These are phyloP conservation scores for Zaprionus africanus DNA, from an alignment of 1,140 invertebrate species.

Conservation along the genomic window DNA sequence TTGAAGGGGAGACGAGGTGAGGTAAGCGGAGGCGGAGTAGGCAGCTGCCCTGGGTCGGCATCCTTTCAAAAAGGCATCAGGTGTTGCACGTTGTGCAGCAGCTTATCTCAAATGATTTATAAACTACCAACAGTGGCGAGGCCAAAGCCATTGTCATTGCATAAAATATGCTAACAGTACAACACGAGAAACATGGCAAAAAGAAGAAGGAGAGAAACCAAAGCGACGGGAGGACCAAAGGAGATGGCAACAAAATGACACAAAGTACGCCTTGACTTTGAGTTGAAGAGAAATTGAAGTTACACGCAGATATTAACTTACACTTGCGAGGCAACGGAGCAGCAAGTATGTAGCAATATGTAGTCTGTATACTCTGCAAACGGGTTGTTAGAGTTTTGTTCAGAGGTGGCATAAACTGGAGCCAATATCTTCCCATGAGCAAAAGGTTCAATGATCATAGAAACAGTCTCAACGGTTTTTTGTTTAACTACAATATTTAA, in stretches of 20 bases:
- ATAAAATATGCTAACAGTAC: conserved; percentile 83
- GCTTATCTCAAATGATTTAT: conserved; percentile 84
- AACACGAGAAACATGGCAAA: conserved; percentile 42
- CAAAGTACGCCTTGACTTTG: conserved; percentile 43
- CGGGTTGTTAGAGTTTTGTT: not conserved
- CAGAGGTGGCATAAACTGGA: not conserved
- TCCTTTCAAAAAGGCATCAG: conserved; percentile 82
- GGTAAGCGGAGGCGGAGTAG: conserved; percentile 10
- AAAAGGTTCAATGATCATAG: too few species aligned
- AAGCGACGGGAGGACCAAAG: not conserved
- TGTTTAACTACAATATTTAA: too few species aligned
- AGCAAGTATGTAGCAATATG: not conserved
- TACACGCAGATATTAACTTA: conserved; percentile 49
- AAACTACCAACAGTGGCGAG: conserved; percentile 84
- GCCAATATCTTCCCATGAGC: too few species aligned
- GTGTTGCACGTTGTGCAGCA: conserved; percentile 83
- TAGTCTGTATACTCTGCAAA: not conserved
- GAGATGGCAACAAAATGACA: conserved; percentile 42
- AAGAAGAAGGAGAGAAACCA: conserved; percentile 15
- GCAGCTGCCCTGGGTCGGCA: conserved; percentile 53
- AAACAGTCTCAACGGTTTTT: too few species aligned
- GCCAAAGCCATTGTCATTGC: conserved; percentile 84
- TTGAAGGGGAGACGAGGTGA: not conserved
- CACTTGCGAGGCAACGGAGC: not conserved
- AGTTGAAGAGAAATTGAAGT: conserved; percentile 35